Base-by-base conservation (phyloP, 2,113 vertebrate species). In the Thinocorus orbignyianus region DNA sequence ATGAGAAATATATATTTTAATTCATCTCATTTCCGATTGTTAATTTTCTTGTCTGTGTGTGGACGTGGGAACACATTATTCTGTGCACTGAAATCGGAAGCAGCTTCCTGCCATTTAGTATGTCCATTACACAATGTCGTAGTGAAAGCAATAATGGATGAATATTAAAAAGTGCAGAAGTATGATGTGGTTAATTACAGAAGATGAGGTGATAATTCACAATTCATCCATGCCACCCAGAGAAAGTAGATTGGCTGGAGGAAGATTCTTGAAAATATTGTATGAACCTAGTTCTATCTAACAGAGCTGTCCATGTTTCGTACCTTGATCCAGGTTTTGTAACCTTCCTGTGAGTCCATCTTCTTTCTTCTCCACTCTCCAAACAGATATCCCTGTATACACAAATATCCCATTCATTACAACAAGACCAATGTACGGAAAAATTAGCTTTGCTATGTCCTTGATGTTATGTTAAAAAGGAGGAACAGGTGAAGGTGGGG, bases 131-230 rank as follows among this genome's bases (percentile, higher is more conserved):
- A 76, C 49, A 2, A 17, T 81, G 88, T 83, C 30, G 0, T 17
- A 44, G 64, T 81, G 66, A 69, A 86, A 88, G 91, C 73, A 78
- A 41, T 95, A 95, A 96, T 72, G 77, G 65, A 89, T 95, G 91
- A 81, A 52, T 71, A 42, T 41, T 61, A 66, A 80, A 46, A 84
- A 91, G 33, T 66, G 51, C 33, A 64, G 77, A 81, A 78, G 69
- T 81, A 95, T 91, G 48, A 37, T 35, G 2, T 68, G 72, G 80
- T 60, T 95, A 86, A 91, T 95, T 92, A 86, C 1, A 8, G 65
- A 42, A 79, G 52, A 57, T 84, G 69, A 84, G 69, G 41, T 74
- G 57, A 81, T 95, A 55, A 85, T 44, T 92, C 89, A 79, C 42
- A 57, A 11, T 64, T 91, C 60, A 44, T 62, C 77, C 22, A 0